Percentiles rank a stretch among this genome's conserved stretches.
Evolutionary conservation across 2,888 invertebrate genomes (phyloP).

Genomic region (Polydrusus cervinus): DNA sequence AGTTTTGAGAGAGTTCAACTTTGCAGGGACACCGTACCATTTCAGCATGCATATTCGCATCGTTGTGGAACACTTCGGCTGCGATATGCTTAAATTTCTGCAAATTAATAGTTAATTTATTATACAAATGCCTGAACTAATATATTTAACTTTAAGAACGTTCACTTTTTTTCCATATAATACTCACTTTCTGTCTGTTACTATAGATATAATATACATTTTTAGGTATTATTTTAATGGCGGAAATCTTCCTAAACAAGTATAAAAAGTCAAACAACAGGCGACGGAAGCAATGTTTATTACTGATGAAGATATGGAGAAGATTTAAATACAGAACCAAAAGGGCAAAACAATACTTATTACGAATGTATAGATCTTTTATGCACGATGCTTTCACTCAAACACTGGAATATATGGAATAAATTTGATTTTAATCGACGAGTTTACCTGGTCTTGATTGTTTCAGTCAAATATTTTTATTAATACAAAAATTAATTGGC

Average conservation of each 20-base stretch:
- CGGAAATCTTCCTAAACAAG: slow-evolving; percentile 59
- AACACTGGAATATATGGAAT: slow-evolving; percentile 65
- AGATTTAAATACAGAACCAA: slow-evolving; percentile 30
- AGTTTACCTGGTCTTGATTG: no score
- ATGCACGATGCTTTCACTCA: slow-evolving; percentile 64
- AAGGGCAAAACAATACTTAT: slow-evolving; percentile 33
- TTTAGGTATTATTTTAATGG: slow-evolving; percentile 60
- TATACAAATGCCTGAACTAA: no score
- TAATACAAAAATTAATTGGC: no score
- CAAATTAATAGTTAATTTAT: no score
- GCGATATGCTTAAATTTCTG: no score
- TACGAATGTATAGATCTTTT: slow-evolving; percentile 58
- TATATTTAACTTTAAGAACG: no score
- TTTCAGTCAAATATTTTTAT: no score
- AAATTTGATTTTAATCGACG: slow-evolving; percentile 4
- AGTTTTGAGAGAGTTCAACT: no score
- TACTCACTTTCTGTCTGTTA: no score
- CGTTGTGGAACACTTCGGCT: no score
- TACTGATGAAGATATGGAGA: slow-evolving; percentile 37
- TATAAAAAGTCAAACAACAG: slow-evolving; percentile 51
- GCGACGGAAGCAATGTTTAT: slow-evolving; percentile 37
- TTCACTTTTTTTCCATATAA: background rate
- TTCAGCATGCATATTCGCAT: no score
- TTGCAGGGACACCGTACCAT: no score
- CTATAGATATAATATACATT: slow-evolving; percentile 23